These are phyloP conservation scores for Dolichopus griseipennis DNA, from an alignment of 2,888 invertebrate genomes.

Conservation along the genomic window DNA sequence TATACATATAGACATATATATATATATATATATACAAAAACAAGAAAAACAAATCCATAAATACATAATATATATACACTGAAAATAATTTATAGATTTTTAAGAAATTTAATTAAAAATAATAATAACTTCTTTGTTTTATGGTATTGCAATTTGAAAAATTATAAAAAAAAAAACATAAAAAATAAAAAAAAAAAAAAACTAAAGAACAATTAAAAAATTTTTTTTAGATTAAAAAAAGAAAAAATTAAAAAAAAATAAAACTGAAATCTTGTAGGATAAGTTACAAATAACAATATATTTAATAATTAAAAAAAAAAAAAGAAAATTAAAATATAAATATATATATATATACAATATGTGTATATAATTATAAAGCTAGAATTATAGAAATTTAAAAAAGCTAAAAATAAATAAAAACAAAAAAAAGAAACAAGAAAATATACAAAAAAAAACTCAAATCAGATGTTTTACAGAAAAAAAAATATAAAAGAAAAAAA, in stretches of 20 bases:
- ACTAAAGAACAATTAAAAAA: background rate
- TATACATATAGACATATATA: background rate
- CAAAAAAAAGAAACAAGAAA: background rate
- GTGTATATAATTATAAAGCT: background rate
- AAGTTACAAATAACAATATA: no score
- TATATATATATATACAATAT: background rate
- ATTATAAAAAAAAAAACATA: background rate
- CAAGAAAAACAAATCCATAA: background rate
- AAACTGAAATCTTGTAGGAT: no score
- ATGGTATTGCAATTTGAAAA: background rate
- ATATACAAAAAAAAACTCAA: background rate
- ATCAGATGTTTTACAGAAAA: constrained; percentile 1
- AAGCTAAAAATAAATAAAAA: background rate
- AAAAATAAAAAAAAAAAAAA: background rate
- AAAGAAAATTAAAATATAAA: background rate
- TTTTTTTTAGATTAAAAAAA: background rate
- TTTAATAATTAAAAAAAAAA: background rate
- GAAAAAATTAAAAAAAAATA: no score
- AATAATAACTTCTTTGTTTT: background rate
- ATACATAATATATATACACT: background rate
- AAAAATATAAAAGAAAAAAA: background rate
- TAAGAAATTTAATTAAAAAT: background rate
- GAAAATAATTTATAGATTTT: background rate
- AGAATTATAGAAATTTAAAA: background rate
- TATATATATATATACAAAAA: background rate